Evolutionary conservation across 2,113 vertebrate genomes (phyloP).

Genomic region (Microcebus murinus): DNA sequence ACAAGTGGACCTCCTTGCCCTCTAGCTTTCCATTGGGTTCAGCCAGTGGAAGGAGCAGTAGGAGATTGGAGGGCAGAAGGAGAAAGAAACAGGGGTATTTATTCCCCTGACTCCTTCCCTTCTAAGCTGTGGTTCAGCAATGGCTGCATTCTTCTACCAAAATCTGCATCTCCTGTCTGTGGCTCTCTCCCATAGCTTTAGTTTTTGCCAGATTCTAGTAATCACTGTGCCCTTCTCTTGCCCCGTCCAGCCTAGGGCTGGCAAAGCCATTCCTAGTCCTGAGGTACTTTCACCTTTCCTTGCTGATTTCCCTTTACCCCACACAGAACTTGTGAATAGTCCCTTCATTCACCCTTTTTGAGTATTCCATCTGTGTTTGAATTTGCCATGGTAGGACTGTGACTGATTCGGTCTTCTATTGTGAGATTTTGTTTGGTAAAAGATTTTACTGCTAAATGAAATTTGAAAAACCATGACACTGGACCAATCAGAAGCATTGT

Average conservation of each 20-base stretch:
- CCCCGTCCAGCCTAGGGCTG: neutral
- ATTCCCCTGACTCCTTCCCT: neutral
- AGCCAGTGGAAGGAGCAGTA: neutral
- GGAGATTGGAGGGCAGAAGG: neutral
- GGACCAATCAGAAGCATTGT: conserved; percentile 28
- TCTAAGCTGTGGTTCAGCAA: neutral
- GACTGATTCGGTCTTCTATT: neutral
- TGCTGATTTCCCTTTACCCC: neutral
- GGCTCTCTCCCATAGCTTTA: neutral
- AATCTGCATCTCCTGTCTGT: neutral
- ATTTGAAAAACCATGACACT: neutral
- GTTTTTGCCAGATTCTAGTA: neutral
- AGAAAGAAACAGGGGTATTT: neutral
- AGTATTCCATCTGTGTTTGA: neutral
- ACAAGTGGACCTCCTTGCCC: neutral
- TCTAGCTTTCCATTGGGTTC: neutral
- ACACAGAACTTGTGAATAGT: neutral
- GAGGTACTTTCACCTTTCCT: neutral
- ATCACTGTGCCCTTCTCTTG: neutral
- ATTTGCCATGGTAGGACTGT: conserved; percentile 3
- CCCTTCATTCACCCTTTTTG: neutral
- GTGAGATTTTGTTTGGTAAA: conserved; percentile 45
- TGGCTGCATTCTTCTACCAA: neutral
- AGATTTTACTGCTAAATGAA: conserved; percentile 37
- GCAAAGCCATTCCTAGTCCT: neutral